Conservation (phyloP, 1,140 invertebrate species). For the Melipona quadrifasciata region DNA sequence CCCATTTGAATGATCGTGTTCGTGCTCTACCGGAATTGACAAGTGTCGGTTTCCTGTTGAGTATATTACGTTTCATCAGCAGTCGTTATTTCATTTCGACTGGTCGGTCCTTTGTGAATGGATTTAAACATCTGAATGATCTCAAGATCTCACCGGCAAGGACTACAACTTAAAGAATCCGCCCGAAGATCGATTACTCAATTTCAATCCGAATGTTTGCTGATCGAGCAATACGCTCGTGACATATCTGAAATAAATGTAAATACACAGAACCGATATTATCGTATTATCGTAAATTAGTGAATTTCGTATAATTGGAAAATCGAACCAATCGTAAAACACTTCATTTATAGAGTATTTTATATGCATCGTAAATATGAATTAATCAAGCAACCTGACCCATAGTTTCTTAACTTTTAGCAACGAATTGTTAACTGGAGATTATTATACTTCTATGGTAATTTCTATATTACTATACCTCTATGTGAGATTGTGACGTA, state of each 20-base stretch:
- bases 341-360: too few relatives aligned
- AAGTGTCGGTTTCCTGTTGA: slow-evolving; percentile 69
- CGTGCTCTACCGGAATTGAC: slow-evolving; percentile 55
- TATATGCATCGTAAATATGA: not conserved
- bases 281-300: not conserved
- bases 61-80: slow-evolving; percentile 66
- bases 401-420: not conserved
- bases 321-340: not conserved
- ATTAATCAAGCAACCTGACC: not conserved
- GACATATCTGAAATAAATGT: not conserved
- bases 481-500: slow-evolving; percentile 37
- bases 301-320: not conserved
- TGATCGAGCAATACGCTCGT: not conserved
- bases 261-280: not conserved
- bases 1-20: slow-evolving; percentile 55
- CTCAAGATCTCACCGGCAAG: slow-evolving; percentile 54
- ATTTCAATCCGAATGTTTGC: not conserved
- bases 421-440: not conserved
- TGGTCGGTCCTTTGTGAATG: slow-evolving; percentile 52
- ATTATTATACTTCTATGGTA: not conserved
- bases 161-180: not conserved
- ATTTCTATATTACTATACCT: not conserved
- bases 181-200: slow-evolving; percentile 19
- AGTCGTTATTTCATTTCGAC: slow-evolving; percentile 66
- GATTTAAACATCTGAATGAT: slow-evolving; percentile 59